Evolutionary conservation across 2,113 vertebrate species (phyloP).

Genomic region (Rhinogobius similis): DNA sequence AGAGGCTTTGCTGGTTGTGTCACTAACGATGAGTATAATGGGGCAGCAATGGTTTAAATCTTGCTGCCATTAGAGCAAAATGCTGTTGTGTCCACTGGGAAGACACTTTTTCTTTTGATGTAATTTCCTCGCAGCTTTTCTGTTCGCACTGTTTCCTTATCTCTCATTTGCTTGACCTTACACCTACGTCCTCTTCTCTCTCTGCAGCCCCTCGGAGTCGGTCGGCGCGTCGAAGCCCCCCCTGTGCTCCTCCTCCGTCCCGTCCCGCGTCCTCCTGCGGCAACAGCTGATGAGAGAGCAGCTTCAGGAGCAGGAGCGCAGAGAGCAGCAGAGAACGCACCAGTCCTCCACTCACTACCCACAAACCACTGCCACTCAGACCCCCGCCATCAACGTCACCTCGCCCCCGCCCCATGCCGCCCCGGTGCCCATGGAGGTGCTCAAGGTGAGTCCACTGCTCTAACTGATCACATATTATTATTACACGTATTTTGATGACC

Average conservation of each 20-base stretch:
- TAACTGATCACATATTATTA: no score
- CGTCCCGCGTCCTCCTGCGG: slow-evolving; percentile 95
- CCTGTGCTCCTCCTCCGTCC: slow-evolving; percentile 91
- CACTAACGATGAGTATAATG: no score
- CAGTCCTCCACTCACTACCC: slow-evolving; percentile 83
- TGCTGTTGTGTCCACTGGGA: no score
- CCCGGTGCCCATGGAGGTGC: slow-evolving; percentile 96
- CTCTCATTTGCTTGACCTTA: slow-evolving; percentile 24
- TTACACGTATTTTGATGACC: no score
- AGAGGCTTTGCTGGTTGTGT: no score
- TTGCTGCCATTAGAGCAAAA: no score
- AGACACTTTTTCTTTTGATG: neutral
- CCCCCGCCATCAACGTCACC: slow-evolving; percentile 95
- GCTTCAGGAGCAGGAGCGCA: slow-evolving; percentile 96
- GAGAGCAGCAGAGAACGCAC: slow-evolving; percentile 88
- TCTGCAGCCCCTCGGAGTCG: slow-evolving; percentile 87
- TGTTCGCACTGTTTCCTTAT: slow-evolving; percentile 14
- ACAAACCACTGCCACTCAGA: slow-evolving; percentile 82
- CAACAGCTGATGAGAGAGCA: slow-evolving; percentile 99
- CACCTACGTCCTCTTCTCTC: neutral
- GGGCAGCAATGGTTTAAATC: no score
- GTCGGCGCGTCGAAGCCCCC: slow-evolving; percentile 93
- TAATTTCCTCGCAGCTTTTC: slow-evolving; percentile 25
- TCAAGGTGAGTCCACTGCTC: slow-evolving; percentile 83
- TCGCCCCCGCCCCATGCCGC: slow-evolving; percentile 82